These are phyloP conservation scores for Icerya purchasi DNA, from an alignment of 2,888 invertebrate species.

Conservation along the genomic window DNA sequence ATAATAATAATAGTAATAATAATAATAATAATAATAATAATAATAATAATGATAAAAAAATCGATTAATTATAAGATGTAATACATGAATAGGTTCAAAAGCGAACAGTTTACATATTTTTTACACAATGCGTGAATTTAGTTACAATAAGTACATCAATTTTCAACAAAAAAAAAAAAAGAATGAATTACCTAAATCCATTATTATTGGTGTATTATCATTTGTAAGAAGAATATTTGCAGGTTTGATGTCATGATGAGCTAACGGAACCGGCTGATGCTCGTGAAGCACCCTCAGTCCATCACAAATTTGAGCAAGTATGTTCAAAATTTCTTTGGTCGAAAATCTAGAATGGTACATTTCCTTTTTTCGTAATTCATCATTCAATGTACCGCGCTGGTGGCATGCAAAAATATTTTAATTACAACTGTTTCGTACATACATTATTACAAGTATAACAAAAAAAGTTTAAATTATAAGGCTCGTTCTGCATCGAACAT, in stretches of 20 bases:
- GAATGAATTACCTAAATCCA: conserved; percentile 44
- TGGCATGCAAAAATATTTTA: too few relatives aligned
- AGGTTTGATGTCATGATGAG: conserved; percentile 69
- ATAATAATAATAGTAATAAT: too few relatives aligned
- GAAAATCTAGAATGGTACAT: conserved; percentile 37
- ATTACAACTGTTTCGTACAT: too few relatives aligned
- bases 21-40: too few relatives aligned
- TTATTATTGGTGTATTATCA: conserved; percentile 47
- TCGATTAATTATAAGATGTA: conserved; percentile 7
- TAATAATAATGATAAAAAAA: conserved; percentile 1
- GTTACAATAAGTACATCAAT: background rate
- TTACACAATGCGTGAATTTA: too few relatives aligned
- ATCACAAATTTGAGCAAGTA: conserved; percentile 51
- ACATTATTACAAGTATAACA: too few relatives aligned
- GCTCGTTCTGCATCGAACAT: too few relatives aligned
- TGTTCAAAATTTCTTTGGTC: conserved; percentile 39
- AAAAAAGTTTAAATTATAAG: too few relatives aligned
- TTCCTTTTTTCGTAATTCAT: conserved; percentile 39
- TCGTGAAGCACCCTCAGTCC: conserved; percentile 53
- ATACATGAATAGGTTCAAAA: background rate
- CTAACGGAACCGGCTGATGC: conserved; percentile 45
- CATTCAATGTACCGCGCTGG: conserved; percentile 48
- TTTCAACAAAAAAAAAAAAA: background rate
- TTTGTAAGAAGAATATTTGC: conserved; percentile 58
- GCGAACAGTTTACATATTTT: too few relatives aligned